Evolutionary conservation across 2,113 vertebrate species (phyloP).

Genomic region (Pagrus major): DNA sequence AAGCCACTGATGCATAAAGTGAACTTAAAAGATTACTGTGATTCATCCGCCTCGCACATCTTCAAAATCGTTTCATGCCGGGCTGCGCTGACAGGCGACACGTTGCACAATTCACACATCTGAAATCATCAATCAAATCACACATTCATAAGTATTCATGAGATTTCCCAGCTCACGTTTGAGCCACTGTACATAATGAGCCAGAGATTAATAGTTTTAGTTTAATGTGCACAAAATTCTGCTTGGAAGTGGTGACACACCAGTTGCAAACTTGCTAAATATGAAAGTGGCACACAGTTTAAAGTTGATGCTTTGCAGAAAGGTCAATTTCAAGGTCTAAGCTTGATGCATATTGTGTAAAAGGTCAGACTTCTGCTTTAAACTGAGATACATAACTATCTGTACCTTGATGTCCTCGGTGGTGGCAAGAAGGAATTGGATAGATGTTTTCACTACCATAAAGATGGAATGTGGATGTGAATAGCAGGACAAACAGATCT

Average conservation of each 20-base stretch:
- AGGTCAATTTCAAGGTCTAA: background rate
- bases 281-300: background rate
- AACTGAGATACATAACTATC: background rate
- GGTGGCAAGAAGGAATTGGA: background rate
- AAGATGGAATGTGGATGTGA: background rate
- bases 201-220: background rate
- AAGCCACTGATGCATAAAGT: background rate
- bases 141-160: constrained; percentile 17
- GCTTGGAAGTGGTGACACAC: constrained; percentile 21
- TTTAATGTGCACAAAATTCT: background rate
- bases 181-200: background rate
- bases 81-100: constrained; percentile 4
- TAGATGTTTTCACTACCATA: background rate
- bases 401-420: background rate
- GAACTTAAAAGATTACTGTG: background rate
- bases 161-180: background rate
- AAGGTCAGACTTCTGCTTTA: background rate
- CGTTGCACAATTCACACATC: background rate
- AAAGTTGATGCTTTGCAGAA: background rate
- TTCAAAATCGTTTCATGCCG: background rate
- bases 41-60: constrained; percentile 22
- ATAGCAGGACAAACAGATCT: background rate
- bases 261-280: background rate
- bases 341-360: background rate
- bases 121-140: background rate